Evolutionary conservation across 2,888 invertebrate genomes (phyloP).

Genomic region (Bhutanitis thaidina): DNA sequence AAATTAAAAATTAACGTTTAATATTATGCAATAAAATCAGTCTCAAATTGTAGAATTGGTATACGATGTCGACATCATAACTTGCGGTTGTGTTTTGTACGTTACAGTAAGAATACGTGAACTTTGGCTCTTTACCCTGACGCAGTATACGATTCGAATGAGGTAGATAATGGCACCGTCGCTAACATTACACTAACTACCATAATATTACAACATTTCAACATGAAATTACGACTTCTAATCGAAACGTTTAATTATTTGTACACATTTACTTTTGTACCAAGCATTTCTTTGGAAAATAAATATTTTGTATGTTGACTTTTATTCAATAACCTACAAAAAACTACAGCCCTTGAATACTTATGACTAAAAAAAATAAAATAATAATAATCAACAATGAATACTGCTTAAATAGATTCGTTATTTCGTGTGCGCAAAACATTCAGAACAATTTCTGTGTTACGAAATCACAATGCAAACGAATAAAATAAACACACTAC

Average conservation of each 20-base stretch:
- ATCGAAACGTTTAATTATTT: conserved; percentile 60
- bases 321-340: conserved; percentile 47
- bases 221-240: conserved; percentile 69
- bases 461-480: conserved; percentile 52
- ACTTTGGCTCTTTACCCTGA: conserved; percentile 74
- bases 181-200: conserved; percentile 65
- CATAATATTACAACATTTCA: conserved; percentile 67
- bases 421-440: conserved; percentile 63
- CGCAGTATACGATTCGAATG: conserved; percentile 51
- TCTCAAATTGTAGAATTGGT: conserved; percentile 50
- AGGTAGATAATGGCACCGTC: conserved; percentile 73
- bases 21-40: conserved; percentile 41
- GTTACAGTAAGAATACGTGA: conserved; percentile 58
- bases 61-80: conserved; percentile 30
- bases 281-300: conserved; percentile 76
- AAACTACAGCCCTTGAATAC: conserved; percentile 54
- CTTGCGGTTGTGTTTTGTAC: conserved; percentile 62
- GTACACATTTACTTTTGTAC: conserved; percentile 76
- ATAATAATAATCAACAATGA: conserved; percentile 78
- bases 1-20: conserved; percentile 19
- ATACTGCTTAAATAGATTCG: conserved; percentile 54
- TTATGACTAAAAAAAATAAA: conserved; percentile 63
- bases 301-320: conserved; percentile 48
- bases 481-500: conserved; percentile 68
- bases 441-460: conserved; percentile 50